A percentile compares a stretch with the other conserved stretches of the same genome.
Conservation (phyloP, 2,797 vertebrate genomes). For the Hemitrygon akajei region DNA sequence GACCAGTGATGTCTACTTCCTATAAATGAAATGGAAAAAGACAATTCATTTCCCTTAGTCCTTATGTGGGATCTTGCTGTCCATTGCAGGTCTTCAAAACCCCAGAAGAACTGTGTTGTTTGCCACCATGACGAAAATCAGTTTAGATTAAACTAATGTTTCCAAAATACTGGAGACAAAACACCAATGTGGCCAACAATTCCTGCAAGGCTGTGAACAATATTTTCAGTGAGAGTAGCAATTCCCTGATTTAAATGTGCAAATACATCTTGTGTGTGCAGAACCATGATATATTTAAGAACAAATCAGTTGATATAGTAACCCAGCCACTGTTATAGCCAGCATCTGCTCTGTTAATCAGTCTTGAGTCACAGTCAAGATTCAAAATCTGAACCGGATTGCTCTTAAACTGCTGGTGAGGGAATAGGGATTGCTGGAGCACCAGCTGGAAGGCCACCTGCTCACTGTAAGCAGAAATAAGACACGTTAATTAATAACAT, state of each 20-base stretch:
- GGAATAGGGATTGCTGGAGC: background rate
- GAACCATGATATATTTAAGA: background rate
- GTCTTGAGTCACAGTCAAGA: background rate
- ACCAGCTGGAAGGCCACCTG: no score
- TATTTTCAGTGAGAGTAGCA: background rate
- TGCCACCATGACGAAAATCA: background rate
- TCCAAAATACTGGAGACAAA: no score
- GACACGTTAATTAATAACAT: no score
- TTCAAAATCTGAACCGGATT: background rate
- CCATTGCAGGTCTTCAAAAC: background rate
- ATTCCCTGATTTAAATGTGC: background rate
- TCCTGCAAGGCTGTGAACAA: background rate
- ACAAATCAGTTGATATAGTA: background rate
- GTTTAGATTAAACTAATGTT: no score
- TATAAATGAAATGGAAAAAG: no score
- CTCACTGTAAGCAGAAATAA: background rate
- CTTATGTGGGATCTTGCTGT: background rate
- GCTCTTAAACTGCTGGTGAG: background rate
- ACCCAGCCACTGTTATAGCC: background rate
- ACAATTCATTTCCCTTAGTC: background rate
- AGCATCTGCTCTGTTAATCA: background rate
- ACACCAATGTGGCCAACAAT: no score
- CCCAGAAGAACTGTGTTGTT: background rate
- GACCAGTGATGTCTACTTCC: no score
- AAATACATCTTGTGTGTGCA: no score